phyloP scores from a whole-genome alignment of 1,140 invertebrate genomes.

The Andrena cerasifolii region DNA sequence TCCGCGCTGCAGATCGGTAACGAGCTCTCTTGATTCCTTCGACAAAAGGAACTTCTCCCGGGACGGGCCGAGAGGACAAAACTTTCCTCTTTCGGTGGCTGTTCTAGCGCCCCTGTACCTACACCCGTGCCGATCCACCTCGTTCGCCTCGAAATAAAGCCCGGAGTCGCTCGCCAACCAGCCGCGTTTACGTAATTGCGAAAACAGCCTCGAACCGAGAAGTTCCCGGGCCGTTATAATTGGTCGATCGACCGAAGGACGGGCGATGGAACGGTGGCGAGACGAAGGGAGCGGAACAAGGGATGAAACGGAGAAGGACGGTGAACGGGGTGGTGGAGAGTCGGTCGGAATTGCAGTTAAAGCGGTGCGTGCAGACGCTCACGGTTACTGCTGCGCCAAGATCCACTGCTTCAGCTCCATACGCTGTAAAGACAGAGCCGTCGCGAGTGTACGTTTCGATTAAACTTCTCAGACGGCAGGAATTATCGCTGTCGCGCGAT shows the following conservation, averaged over 20 bases:
- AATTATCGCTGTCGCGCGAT: conserved; percentile 58
- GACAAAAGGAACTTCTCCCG: conserved; percentile 32
- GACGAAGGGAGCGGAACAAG: neutral
- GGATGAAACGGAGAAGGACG: too few relatives aligned
- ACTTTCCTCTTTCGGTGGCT: conserved; percentile 11
- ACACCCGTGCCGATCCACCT: neutral
- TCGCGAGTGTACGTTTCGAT: conserved; percentile 54
- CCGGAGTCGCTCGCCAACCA: neutral
- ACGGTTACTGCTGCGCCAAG: conserved; percentile 2
- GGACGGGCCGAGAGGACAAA: neutral
- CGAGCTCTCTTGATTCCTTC: conserved; percentile 38
- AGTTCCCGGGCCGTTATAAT: conserved; percentile 32
- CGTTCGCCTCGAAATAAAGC: neutral
- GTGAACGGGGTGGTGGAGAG: too few relatives aligned
- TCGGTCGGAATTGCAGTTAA: conserved; percentile 31
- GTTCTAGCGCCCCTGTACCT: neutral
- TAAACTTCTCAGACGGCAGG: conserved; percentile 61
- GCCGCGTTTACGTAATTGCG: conserved; percentile 41
- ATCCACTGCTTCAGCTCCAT: neutral
- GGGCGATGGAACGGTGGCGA: neutral
- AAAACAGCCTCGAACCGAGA: conserved; percentile 26
- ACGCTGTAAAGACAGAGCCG: conserved; percentile 40
- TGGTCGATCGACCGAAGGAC: conserved; percentile 27
- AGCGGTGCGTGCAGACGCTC: conserved; percentile 39
- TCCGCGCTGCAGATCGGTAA: conserved; percentile 34